Base-by-base conservation (phyloP, 2,888 invertebrate species). In the Agrotis clavis region DNA sequence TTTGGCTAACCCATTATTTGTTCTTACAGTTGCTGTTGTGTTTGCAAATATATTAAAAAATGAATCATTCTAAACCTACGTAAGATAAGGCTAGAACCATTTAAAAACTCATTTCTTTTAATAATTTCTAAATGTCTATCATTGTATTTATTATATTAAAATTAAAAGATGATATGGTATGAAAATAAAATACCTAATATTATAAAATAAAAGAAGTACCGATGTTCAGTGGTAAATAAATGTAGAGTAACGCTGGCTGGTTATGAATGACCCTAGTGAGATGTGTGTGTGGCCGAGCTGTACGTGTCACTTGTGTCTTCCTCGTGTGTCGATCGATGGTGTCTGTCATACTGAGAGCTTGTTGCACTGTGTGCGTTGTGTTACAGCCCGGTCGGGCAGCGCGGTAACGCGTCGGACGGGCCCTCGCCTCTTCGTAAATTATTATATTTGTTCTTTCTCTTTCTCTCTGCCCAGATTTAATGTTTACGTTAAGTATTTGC, bases 381-480 rank as follows among this genome's bases (percentile, higher is more conserved):
- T 84, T 88, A 87, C 87, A 83, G 84, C 77, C 83, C 85, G 71
- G 68, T 79, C 80, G 87, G 83, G 67, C 73, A 77, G 77, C 85
- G 86, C 81, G 77, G 79, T 83, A 83, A 74, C 70, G 81, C 75
- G 78, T 84, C 83, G 84, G 83, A 86, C 85, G 78, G 80, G 79
- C 75, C 83, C 86, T 77, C 83, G 87, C 84, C 76, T 84, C 79
- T 71, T 83, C 75, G 71, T 78, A 66, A 67, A 74, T 78, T 63
- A 82, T 84, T 85, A 81, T 85, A 81, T 77, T 79, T 87, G 86
- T 89, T 89, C 82, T 89, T 84, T 91, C 91, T 94, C 91, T 93
- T 88, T 94, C 92, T 95, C 93, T 94, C 93, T 94, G 93, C 93
- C 94, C 94, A 93, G 84, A 89, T 92, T 90, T 89, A 91, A 92